Evolutionary conservation across 2,797 vertebrate genomes (phyloP).

Genomic region (Alfaro cultratus): DNA sequence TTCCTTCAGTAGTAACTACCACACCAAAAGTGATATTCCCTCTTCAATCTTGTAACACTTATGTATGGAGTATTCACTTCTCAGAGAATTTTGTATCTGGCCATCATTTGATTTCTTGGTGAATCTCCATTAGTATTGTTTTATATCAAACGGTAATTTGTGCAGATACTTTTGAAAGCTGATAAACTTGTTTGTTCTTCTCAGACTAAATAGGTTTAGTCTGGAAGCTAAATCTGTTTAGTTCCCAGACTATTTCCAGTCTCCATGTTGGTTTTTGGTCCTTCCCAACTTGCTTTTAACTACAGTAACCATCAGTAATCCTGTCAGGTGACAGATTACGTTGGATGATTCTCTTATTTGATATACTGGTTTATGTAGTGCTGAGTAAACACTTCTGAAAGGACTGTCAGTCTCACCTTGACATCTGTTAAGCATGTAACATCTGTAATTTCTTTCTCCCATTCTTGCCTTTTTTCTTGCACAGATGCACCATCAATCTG

Average conservation of each 20-base stretch:
- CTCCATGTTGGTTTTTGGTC: neutral
- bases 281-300: slow-evolving; percentile 10
- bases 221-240: neutral
- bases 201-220: neutral
- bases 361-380: slow-evolving; percentile 64
- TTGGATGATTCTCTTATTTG: slow-evolving; percentile 72
- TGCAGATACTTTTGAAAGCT: neutral
- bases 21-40: neutral
- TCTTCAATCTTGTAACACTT: neutral
- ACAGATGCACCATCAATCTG: slow-evolving; percentile 27
- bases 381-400: slow-evolving; percentile 72
- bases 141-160: neutral
- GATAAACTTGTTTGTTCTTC: neutral
- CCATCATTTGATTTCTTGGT: neutral
- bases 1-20: neutral
- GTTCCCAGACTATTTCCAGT: neutral
- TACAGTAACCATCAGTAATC: slow-evolving; percentile 11
- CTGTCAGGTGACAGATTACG: slow-evolving; percentile 56
- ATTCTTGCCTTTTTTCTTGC: slow-evolving; percentile 12
- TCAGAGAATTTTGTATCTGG: neutral
- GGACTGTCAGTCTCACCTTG: slow-evolving; percentile 75
- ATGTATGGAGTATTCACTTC: neutral
- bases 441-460: slow-evolving; percentile 13
- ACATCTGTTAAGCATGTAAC: slow-evolving; percentile 24
- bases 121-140: neutral